Evolutionary conservation across 2,797 vertebrate species (phyloP), one percentile per base, ranked within the genome.

Genomic region (Pangasius larnaudii): DNA sequence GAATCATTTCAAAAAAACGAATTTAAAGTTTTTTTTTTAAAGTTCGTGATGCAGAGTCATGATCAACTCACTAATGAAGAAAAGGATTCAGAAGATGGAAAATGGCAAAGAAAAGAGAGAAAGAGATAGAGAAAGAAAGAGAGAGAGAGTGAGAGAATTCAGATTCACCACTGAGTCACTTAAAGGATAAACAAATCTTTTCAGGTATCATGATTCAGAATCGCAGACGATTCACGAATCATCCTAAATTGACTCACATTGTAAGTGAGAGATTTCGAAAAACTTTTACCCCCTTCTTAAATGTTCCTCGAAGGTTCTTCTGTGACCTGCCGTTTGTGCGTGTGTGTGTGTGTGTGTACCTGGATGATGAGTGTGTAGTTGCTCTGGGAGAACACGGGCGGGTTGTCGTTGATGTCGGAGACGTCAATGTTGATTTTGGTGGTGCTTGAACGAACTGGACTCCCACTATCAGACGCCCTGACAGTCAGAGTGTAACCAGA

Each of bases 301-400:
- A 7, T 78, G 39, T 27, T 56, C 16, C n/a, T 33, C 7, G 1
- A 78, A 78, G n/a, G 51, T 56, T 79, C 24, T n/a, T 16, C 2
- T 16, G 0, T 49, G 74, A 93, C 93, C 92, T 92, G 72, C 77
- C 14, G 2, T 72, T 19, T 67, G 63, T 11, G 24, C 19, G 24
- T 82, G 80, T 46, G 80, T 49, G 79, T 63, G 27, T 49, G 53
- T 82, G 86, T 72, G 27, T 46, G n/a, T 69, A 99, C 99, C 98
- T 99, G 98, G 92, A 99, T 97, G 92, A 99, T 97, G 86, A 99
- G 93, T 78, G 97, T 99, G 92, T 99, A 98, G 95, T 99, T 99
- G 86, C 94, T 97, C 93, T 96, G 96, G 88, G 98, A 98, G 96
- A 99, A 99, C 82, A 97, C 88, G 0, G 99, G 99, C 0, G 98